Base-by-base conservation (phyloP, 2,888 invertebrate genomes). In the Hypomecis punctinalis region DNA sequence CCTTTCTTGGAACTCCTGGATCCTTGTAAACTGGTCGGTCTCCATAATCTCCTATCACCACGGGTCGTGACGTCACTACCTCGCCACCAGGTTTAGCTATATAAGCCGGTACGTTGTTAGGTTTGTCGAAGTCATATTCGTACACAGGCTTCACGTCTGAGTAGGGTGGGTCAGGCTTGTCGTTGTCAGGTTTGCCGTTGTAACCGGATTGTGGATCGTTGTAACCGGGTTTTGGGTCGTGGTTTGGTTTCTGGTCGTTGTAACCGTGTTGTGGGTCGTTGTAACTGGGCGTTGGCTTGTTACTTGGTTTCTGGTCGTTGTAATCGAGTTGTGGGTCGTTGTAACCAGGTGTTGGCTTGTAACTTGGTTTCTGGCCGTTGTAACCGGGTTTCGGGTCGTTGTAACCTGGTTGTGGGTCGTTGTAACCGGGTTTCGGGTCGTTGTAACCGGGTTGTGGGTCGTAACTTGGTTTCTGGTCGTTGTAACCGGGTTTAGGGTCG, bases 71-170 rank as follows among this genome's bases (percentile, higher is more conserved):
- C 0, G 92, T 90, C 5, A 93, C 79, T 5, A 90, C 76, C 11
- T 88, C 83, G 0, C 89, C 90, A 0, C 81, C 79, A 0, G 89
- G 89, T 11, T 81, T 77, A 0, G 81, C 76, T 8, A 85, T 81
- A 62, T 91, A 92, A 67, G 85, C 84, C 0, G 90, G 89, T 0
- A 74, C 87, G 57, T 87, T 80, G 0, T 55, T 68, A 0, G 90
- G 87, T 52, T 79, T 89, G 0, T 89, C 88, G 54, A 77, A n/a
- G 0, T 88, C 90, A 47, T 83, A 80, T 62, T 92, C 92, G 49
- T 92, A 92, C 0, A 92, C 93, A 3, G 93, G 92, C 66, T 84
- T 91, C 0, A 89, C 66, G 61, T 80, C 78, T 10, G 83, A 83
- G 2, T 56, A 56, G 10, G 68, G 62, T 39, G 67, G 56, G 7